phyloP scores from a whole-genome alignment of 1,140 invertebrate species.

The Drosophila insularis region DNA sequence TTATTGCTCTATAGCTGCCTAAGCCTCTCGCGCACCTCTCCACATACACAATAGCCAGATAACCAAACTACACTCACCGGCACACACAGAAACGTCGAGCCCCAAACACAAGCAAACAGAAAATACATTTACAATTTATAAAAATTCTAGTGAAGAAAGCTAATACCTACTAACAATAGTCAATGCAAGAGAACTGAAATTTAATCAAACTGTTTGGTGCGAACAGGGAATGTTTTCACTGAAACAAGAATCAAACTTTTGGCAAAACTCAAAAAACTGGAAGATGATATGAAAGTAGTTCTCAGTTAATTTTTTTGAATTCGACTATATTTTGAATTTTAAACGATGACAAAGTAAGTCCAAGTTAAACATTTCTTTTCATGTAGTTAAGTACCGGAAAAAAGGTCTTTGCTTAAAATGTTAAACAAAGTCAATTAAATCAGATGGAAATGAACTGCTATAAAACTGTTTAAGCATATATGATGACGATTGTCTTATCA shows the following conservation, averaged over 20 bases:
- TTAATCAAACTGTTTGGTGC: too few species aligned
- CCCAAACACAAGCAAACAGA: not conserved
- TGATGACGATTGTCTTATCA: slow-evolving; percentile 54
- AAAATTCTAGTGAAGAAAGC: slow-evolving; percentile 1
- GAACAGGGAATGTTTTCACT: too few species aligned
- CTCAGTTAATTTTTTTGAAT: too few species aligned
- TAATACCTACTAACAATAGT: not conserved
- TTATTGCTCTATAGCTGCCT: not conserved
- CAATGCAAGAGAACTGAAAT: not conserved
- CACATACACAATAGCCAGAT: not conserved
- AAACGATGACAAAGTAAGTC: too few species aligned
- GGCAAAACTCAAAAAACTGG: too few species aligned
- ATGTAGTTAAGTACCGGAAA: not conserved
- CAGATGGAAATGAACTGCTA: slow-evolving; percentile 45
- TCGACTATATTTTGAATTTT: too few species aligned
- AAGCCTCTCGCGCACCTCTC: not conserved
- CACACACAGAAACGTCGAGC: not conserved
- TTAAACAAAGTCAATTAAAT: slow-evolving; percentile 16
- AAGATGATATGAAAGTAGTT: too few species aligned
- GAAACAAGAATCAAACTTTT: too few species aligned
- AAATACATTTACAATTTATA: not conserved
- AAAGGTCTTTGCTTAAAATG: not conserved
- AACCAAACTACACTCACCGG: not conserved
- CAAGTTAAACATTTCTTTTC: too few species aligned
- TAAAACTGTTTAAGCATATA: slow-evolving; percentile 38